phyloP scores from a whole-genome alignment of 2,113 vertebrate species.

The Brachirus orientalis region DNA sequence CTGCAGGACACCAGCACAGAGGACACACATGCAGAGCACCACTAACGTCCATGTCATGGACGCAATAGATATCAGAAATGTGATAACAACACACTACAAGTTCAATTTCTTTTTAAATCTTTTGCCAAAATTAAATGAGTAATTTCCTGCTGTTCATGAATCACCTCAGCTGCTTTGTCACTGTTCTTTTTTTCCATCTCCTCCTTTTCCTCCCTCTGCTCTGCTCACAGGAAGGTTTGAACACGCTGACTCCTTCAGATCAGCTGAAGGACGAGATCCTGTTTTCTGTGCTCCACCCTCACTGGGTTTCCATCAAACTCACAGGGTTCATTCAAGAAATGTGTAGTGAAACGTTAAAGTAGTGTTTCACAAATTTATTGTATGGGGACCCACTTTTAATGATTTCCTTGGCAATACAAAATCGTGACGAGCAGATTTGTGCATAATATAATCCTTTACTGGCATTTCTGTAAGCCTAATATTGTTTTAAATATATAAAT shows the following conservation, averaged over 20 bases:
- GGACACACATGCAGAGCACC: neutral
- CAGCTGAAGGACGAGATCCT: conserved; percentile 60
- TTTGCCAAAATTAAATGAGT: neutral
- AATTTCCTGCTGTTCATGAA: too few species aligned
- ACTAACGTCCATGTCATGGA: conserved; percentile 73
- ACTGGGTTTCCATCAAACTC: conserved; percentile 37
- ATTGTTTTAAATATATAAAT: too few species aligned
- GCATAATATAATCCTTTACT: too few species aligned
- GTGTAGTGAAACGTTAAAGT: conserved; percentile 4
- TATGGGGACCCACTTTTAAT: too few species aligned
- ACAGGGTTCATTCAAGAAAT: conserved; percentile 5
- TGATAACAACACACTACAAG: conserved; percentile 8
- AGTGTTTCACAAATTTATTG: too few species aligned
- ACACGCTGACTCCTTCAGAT: conserved; percentile 31
- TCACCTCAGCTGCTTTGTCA: too few species aligned
- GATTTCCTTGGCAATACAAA: too few species aligned
- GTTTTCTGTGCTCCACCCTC: conserved; percentile 42
- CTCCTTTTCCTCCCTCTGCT: neutral
- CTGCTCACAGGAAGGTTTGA: conserved; percentile 17
- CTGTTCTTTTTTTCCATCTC: neutral
- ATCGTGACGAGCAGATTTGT: too few species aligned
- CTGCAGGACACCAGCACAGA: conserved; percentile 71
- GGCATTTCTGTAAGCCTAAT: too few species aligned
- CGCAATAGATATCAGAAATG: conserved; percentile 77
- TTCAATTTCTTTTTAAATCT: neutral